Percentiles rank a stretch among this genome's conserved stretches.
Evolutionary conservation across 1,140 invertebrate species (phyloP).

Genomic region (Mamestra configurata): DNA sequence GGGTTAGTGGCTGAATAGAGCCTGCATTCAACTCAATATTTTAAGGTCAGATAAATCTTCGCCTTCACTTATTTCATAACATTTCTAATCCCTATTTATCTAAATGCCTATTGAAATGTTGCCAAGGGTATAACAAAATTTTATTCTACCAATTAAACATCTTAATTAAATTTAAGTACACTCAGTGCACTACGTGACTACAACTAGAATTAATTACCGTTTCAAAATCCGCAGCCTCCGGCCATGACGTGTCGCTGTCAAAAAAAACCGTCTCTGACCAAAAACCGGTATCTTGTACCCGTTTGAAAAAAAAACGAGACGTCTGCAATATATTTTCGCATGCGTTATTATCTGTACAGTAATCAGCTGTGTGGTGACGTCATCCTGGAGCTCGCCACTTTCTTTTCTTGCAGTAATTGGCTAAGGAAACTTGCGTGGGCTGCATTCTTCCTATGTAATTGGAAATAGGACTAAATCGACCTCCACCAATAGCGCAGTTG

Average conservation of each 20-base stretch:
- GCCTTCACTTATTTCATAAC: no score
- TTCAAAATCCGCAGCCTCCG: constrained; percentile 25
- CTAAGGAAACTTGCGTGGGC: constrained; percentile 7
- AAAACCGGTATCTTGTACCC: constrained; percentile 40
- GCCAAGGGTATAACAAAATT: background rate
- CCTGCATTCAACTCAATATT: background rate
- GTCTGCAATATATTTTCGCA: constrained; percentile 41
- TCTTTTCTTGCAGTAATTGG: constrained; percentile 43
- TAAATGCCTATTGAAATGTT: no score
- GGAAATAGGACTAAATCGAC: constrained; percentile 9
- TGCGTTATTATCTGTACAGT: constrained; percentile 46
- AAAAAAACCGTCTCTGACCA: constrained; percentile 19
- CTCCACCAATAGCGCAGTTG: background rate
- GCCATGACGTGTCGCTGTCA: constrained; percentile 33
- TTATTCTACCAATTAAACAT: background rate
- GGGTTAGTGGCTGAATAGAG: background rate
- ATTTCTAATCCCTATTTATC: background rate
- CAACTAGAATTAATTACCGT: constrained; percentile 41
- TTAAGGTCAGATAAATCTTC: background rate
- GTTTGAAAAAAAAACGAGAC: constrained; percentile 42
- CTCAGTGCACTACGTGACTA: background rate
- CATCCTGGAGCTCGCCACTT: constrained; percentile 24
- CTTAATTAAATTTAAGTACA: background rate
- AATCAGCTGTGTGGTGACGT: constrained; percentile 48
- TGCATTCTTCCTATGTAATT: constrained; percentile 23